Conservation (phyloP, 2,113 vertebrate species). For the Agapornis roseicollis region DNA sequence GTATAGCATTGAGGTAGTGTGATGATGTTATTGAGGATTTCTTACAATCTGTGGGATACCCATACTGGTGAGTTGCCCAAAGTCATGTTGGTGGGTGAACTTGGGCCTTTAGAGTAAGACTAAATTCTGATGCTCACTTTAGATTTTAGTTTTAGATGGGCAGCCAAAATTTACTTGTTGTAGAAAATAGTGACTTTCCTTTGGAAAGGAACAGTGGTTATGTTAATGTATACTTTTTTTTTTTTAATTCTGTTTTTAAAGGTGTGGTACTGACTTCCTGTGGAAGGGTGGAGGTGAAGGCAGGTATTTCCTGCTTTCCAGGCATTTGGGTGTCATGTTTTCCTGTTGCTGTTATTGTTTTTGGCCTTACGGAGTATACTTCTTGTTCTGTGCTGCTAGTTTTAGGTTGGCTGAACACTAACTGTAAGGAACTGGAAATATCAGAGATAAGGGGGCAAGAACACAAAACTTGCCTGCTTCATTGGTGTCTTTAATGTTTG, state of each 20-base stretch:
- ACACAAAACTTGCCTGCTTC: background rate
- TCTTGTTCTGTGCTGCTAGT: background rate
- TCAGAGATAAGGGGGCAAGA: background rate
- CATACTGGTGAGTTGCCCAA: background rate
- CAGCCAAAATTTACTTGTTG: background rate
- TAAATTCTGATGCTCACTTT: background rate
- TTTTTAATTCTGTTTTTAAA: background rate
- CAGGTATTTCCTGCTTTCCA: conserved; percentile 15
- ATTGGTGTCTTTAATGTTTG: background rate
- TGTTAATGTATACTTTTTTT: background rate
- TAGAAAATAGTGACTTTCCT: background rate
- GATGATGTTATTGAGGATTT: background rate
- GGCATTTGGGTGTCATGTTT: background rate
- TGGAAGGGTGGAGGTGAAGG: background rate
- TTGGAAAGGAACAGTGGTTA: background rate
- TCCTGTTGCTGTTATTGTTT: background rate
- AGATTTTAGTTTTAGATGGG: background rate
- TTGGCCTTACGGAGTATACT: background rate
- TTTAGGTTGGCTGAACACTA: background rate
- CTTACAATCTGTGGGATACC: background rate
- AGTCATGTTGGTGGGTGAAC: background rate
- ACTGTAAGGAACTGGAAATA: background rate
- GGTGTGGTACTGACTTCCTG: background rate
- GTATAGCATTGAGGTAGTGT: background rate
- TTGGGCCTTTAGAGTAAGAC: background rate